A percentile compares a stretch with the other conserved stretches of the same genome.
These are phyloP conservation scores for Cygnus atratus DNA, from an alignment of 2,113 vertebrate species.

Conservation along the genomic window DNA sequence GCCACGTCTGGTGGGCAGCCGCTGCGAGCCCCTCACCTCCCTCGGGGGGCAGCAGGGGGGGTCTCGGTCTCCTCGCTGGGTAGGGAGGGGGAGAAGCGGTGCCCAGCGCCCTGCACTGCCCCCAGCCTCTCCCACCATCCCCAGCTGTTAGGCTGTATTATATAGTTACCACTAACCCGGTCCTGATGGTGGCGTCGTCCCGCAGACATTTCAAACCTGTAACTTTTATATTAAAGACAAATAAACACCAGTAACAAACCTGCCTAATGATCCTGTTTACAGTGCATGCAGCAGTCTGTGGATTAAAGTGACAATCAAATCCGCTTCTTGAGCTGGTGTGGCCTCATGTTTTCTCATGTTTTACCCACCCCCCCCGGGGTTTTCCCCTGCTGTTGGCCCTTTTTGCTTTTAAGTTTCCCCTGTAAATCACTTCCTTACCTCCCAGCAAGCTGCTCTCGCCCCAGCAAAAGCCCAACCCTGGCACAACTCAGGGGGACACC, in stretches of 20 bases:
- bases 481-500: not conserved
- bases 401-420: not conserved
- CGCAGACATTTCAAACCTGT: conserved; percentile 68
- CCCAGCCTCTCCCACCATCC: not conserved
- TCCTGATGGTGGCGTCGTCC: conserved; percentile 45
- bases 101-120: not conserved
- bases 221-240: conserved; percentile 75
- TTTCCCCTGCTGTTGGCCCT: not conserved
- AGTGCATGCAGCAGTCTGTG: conserved; percentile 57
- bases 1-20: not conserved
- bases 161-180: conserved; percentile 3
- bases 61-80: fast-evolving
- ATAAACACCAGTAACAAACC: conserved; percentile 64
- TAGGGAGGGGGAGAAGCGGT: not conserved
- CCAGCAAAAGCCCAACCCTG: not conserved
- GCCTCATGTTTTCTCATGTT: conserved; percentile 21
- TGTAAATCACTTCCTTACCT: not conserved
- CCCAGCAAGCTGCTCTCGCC: fast-evolving
- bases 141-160: not conserved
- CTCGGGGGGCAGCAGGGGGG: not conserved
- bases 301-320: conserved; percentile 65
- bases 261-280: conserved; percentile 33
- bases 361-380: not conserved
- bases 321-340: not conserved
- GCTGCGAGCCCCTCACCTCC: not conserved